Conservation (phyloP, 2,888 invertebrate species). For the Sipha maydis region DNA sequence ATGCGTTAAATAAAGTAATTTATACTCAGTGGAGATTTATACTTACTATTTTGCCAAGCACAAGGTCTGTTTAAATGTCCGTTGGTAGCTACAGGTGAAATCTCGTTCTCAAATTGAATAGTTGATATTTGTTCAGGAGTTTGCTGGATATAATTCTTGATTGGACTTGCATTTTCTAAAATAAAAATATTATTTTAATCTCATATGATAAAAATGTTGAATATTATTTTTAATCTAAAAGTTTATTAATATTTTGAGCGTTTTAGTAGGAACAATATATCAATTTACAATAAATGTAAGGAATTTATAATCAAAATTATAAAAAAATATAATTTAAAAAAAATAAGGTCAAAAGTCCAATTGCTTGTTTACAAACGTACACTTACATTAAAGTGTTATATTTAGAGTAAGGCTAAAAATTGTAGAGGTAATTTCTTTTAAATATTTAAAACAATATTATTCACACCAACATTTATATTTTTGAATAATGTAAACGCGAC, state of each 20-base stretch:
- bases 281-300: too few relatives aligned
- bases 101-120: slow-evolving; percentile 52
- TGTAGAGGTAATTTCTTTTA: neutral
- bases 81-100: slow-evolving; percentile 49
- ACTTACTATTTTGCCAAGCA: slow-evolving; percentile 54
- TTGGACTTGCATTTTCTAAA: slow-evolving; percentile 50
- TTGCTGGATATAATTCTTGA: slow-evolving; percentile 41
- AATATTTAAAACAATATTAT: neutral
- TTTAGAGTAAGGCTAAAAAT: too few relatives aligned
- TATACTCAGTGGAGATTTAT: neutral
- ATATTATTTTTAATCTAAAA: neutral
- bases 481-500: neutral
- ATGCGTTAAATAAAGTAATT: neutral
- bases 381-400: too few relatives aligned
- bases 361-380: too few relatives aligned
- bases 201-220: neutral
- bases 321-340: too few relatives aligned
- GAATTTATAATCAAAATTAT: too few relatives aligned
- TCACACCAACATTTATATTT: too few relatives aligned
- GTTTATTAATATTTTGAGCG: too few relatives aligned
- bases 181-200: neutral
- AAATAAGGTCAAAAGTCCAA: too few relatives aligned
- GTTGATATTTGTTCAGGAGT: slow-evolving; percentile 53
- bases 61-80: slow-evolving; percentile 55
- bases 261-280: too few relatives aligned